Evolutionary conservation across 1,140 invertebrate species (phyloP), one percentile per base, ranked within the genome.

Genomic region (Nasonia vitripennis): DNA sequence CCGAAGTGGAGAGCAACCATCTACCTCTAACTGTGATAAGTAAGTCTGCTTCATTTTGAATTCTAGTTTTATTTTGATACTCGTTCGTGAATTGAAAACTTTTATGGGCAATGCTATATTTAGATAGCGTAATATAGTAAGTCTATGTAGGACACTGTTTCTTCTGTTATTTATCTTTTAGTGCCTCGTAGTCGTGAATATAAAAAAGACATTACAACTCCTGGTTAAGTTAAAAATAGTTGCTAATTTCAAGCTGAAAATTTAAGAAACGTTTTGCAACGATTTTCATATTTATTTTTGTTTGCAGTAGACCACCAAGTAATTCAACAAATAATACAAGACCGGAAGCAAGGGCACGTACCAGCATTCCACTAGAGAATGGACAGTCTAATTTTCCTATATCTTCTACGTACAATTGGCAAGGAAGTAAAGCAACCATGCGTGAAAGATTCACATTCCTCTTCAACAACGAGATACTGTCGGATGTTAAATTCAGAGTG

Each of bases 401-500:
- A 10, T 81, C 87, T 51, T 11, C 92, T 91, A 90, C 93, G 1
- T 95, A 95, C 88, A 95, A 95, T 89, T 95, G 95, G 95, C 95
- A 95, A 87, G 94, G 96, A 31, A 96, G 95, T 17, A 97, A 97
- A 89, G 95, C 95, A 1, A 96, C 95, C 1, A 95, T 97, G 6
- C 96, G 96, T 89, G 96, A 97, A 87, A 94, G 97, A 83, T 94
- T 98, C 82, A 95, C 95, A 5, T 97, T 96, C 89, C 94, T 98
- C 48, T 97, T 97, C 89, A 97, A 97, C 90, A 97, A 97, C 89
- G 96, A 97, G 91, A 96, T 96, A 67, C 93, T 98, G 80, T 95
- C 96, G 79, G 97, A 98, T 91, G 96, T 98, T 12, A 95, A 95
- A 88, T 98, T 98, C 90, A 93, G 96, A 83, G 97, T 97, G 12